Evolutionary conservation across 2,113 vertebrate species (phyloP), one percentile per base, ranked within the genome.

Genomic region (Ahaetulla prasina): DNA sequence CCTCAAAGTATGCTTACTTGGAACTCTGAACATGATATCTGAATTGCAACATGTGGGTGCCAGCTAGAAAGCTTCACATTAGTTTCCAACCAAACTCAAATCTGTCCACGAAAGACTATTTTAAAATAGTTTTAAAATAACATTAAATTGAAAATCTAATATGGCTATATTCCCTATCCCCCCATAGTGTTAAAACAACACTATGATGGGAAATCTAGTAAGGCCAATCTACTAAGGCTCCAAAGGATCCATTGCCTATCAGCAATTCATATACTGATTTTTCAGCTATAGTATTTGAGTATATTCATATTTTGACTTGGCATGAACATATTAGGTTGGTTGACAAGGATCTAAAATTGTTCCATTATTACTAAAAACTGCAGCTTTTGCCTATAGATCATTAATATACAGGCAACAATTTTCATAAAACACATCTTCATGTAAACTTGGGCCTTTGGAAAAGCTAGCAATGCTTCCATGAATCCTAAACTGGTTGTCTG

Each of bases 371-470:
- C 39, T 20, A 47, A 30, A n/a, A 68, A 22, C 27, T 90, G n/a
- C 20, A 23, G n/a, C 50, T 23, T 52, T 47, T 90, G 49, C 22
- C 2, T 11, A 52, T 1, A 27, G 63, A 80, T 9, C n/a, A 52
- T 22, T 52, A 53, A 53, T 54, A 8, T 63, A 60, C 3, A 89
- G 43, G 23, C 54, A 47, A 27, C 27, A 8, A 3, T 30, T 45
- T 57, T 60, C 1, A 57, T 45, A 60, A 47, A 43, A 45, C 12
- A 12, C 3, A 39, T 20, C 90, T 92, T 54, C 89, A 88, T 35
- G 92, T 92, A 91, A 94, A n/a, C 4, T 50, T 60, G 45, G 88
- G 27, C 87, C 87, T 94, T 87, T n/a, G 85, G 94, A 18, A 88
- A 50, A 84, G 43, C 25, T 88, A 27, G 53, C 93, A 50, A 93